Base-by-base conservation (phyloP, 2,113 vertebrate genomes). In the Pomatostomus ruficeps region DNA sequence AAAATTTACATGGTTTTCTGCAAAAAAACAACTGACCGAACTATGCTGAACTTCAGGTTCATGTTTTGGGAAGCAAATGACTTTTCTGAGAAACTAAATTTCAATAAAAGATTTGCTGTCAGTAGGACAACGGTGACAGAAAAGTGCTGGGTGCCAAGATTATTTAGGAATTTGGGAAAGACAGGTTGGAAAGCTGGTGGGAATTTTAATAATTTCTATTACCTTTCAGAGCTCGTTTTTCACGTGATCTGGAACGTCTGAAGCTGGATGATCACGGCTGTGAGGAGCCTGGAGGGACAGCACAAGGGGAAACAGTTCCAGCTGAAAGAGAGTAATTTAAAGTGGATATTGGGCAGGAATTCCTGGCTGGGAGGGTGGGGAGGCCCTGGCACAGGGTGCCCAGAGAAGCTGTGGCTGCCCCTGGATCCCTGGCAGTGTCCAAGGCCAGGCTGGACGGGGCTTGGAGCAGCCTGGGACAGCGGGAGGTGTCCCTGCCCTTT, bases 361-460 rank as follows among this genome's bases (percentile, higher is more conserved):
- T 19, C 2, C 4, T 57, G 1, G 0, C 21, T 52, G 3, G 0
- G n/a, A 81, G 13, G 26, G 9, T 21, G 59, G 3, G 0, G 0
- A 78, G 48, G 11, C 11, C 9, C 35, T 35, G 48, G 57, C 21
- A 55, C 26, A 71, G 57, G 35, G 6, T 49, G 42, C 4, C 15
- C 59, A 89, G 52, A 67, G 68, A 0, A 82, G 77, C 38, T 82
- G 45, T 1, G 77, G 20, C 14, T 67, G 45, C 4, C 17, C 29
- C 46, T 66, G 61, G 51, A 75, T 75, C 29, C 40, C 46, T 75
- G 62, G 70, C 0, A 48, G 25, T 26, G 35, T 0, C 21, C 48
- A 3, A 31, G 31, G 8, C 21, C n/a, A 26, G 18, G 54, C 0
- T 61, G 40, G 51, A 33, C 0, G 0, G 10, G 18, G 10, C 4